Evolutionary conservation across 2,113 vertebrate genomes (phyloP).

Genomic region (Athene noctua): DNA sequence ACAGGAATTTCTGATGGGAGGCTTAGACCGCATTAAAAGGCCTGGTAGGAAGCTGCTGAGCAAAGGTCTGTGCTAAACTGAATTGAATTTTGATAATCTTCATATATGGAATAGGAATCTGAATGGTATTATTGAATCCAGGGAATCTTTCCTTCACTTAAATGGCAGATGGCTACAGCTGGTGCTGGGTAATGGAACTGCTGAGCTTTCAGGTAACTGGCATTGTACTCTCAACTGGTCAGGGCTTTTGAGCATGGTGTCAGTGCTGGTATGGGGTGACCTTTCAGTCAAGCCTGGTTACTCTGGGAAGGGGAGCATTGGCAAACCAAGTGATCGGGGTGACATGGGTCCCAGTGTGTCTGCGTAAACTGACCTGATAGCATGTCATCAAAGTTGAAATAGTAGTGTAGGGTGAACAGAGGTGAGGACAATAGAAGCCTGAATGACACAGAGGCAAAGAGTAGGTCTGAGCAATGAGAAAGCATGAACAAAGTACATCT

Average conservation of each 20-base stretch:
- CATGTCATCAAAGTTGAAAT: not conserved
- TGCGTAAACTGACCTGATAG: not conserved
- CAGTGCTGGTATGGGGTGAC: not conserved
- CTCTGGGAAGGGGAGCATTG: not conserved
- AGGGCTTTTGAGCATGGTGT: not conserved
- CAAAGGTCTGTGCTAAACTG: not conserved
- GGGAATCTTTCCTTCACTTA: not conserved
- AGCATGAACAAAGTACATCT: not conserved
- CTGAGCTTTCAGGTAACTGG: not conserved
- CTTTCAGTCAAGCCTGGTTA: not conserved
- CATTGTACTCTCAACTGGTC: not conserved
- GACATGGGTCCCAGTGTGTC: not conserved
- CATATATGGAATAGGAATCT: not conserved
- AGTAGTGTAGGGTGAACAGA: not conserved
- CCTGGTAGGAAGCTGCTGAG: not conserved
- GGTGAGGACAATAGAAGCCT: not conserved
- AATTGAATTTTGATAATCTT: not conserved
- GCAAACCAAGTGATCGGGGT: not conserved
- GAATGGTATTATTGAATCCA: not conserved
- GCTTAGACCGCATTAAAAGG: not conserved
- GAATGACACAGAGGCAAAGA: not conserved
- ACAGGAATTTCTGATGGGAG: not conserved
- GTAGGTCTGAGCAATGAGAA: not conserved
- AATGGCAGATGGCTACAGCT: not conserved
- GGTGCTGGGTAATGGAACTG: not conserved